Evolutionary conservation across 2,888 invertebrate species (phyloP), one percentile per base, ranked within the genome.

Genomic region (Muschampia staudingeri): DNA sequence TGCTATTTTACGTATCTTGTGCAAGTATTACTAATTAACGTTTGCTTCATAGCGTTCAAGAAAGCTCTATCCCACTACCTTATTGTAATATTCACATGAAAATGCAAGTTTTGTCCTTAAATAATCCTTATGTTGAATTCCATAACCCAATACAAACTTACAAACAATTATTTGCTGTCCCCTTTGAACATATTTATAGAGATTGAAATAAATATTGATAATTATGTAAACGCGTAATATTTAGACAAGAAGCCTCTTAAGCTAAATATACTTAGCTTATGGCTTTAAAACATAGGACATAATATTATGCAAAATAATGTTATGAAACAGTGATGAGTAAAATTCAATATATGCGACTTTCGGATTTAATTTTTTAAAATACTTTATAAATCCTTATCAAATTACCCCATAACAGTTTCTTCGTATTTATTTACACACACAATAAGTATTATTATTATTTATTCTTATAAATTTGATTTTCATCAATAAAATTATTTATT

Each of bases 1-100:
- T 82, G 76, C 71, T 76, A 70, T 76, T 81, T 85, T 85, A 85
- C 85, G 85, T 85, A 85, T 80, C 56, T 85, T 85, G 85, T 85
- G 85, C 83, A 83, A 77, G 14, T 80, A 80, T 70, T 72, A 70
- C 70, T 80, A 70, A 3, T 34, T 69, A 67, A 73, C 65, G 52
- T 52, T 77, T 48, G 56, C 30, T 76, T 76, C 40, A 48, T 76
- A 70, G 65, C 44, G 19, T 76, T 19, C 48, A 75, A 19, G 8
- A 67, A 76, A 76, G 65, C 67, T 44, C 65, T 44, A 76, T 67
- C 76, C 65, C 44, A 30, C 79, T 79, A 79, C 48, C 65, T 73
- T 73, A 78, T 42, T 61, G 34, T 30, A 48, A 56, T 37, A 69
- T 69, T 37, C 69, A 69, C 69, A 69, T 2, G 37, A 37, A 34